Evolutionary conservation across 2,113 vertebrate genomes (phyloP).

Genomic region (Oplegnathus fasciatus): DNA sequence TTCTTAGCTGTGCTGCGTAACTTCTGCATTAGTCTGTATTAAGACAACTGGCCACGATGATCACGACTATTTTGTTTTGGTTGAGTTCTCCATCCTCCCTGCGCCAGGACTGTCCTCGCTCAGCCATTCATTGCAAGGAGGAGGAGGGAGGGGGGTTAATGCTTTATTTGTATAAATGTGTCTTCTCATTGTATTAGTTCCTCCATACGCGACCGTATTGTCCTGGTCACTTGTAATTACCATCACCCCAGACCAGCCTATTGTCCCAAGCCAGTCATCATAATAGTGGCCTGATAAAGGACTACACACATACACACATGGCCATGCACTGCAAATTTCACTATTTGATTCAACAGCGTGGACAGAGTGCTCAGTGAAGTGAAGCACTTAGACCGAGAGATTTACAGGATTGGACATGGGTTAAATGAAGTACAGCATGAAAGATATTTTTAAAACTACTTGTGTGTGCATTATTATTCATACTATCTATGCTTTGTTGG

Average conservation of each 20-base stretch:
- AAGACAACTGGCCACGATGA: background rate
- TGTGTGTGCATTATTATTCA: background rate
- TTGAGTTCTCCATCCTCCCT: slow-evolving; percentile 43
- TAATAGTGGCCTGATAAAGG: slow-evolving; percentile 77
- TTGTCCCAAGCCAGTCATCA: slow-evolving; percentile 81
- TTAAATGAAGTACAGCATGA: background rate
- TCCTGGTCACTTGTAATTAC: slow-evolving; percentile 84
- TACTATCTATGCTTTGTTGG: background rate
- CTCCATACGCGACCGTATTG: slow-evolving; percentile 78
- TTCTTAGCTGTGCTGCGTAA: background rate
- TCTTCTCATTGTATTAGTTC: slow-evolving; percentile 80
- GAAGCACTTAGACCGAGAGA: slow-evolving; percentile 13
- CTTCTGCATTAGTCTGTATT: background rate
- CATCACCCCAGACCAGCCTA: slow-evolving; percentile 74
- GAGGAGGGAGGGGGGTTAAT: slow-evolving; percentile 11
- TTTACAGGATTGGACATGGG: slow-evolving; percentile 8
- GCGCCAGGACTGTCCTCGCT: slow-evolving; percentile 35
- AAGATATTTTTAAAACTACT: background rate
- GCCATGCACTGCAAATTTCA: slow-evolving; percentile 51
- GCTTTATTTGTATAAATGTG: slow-evolving; percentile 79
- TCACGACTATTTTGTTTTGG: slow-evolving; percentile 68
- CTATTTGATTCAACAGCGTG: slow-evolving; percentile 42
- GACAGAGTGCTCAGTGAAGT: slow-evolving; percentile 36
- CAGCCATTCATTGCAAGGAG: slow-evolving; percentile 52
- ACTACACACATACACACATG: slow-evolving; percentile 56